These are phyloP conservation scores for Drosophila ustulata DNA, from an alignment of 2,888 invertebrate species.

Conservation along the genomic window DNA sequence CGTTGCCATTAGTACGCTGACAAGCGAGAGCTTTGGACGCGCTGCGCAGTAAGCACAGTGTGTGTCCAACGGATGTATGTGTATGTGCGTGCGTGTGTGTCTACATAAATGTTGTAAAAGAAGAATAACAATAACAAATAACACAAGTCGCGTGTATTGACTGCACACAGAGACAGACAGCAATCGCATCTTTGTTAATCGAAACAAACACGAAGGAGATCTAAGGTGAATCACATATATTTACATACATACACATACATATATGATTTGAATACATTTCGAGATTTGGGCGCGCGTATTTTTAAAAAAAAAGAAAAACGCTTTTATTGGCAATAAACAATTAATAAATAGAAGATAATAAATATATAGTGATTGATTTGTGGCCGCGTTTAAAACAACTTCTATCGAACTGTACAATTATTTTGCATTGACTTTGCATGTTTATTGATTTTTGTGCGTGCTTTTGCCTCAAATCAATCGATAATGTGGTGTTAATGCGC, in stretches of 20 bases:
- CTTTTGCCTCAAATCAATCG: slow-evolving; percentile 78
- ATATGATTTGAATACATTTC: slow-evolving; percentile 21
- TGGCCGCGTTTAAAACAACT: slow-evolving; percentile 23
- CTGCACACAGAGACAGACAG: slow-evolving; percentile 10
- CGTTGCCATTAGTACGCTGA: slow-evolving; percentile 67
- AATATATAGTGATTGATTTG: slow-evolving; percentile 8
- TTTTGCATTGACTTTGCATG: slow-evolving; percentile 55
- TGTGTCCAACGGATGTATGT: slow-evolving; percentile 22
- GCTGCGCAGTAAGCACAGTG: slow-evolving; percentile 56
- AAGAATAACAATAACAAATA: slow-evolving; percentile 68
- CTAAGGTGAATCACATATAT: slow-evolving; percentile 53
- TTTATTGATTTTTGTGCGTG: slow-evolving; percentile 73
- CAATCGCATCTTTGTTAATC: slow-evolving; percentile 16
- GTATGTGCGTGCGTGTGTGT: slow-evolving; percentile 33
- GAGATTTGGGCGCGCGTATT: slow-evolving; percentile 60
- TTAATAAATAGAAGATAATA: slow-evolving; percentile 11
- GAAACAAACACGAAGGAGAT: slow-evolving; percentile 27
- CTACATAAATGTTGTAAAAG: slow-evolving; percentile 54
- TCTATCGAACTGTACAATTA: slow-evolving; percentile 54
- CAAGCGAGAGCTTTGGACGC: slow-evolving; percentile 75
- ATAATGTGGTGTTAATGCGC: slow-evolving; percentile 82
- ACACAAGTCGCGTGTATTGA: slow-evolving; percentile 23
- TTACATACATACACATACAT: slow-evolving; percentile 13
- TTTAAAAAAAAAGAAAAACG: slow-evolving; percentile 19
- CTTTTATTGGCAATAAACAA: slow-evolving; percentile 40